Evolutionary conservation across 2,888 invertebrate species (phyloP).

Genomic region (Coremacera marginata): DNA sequence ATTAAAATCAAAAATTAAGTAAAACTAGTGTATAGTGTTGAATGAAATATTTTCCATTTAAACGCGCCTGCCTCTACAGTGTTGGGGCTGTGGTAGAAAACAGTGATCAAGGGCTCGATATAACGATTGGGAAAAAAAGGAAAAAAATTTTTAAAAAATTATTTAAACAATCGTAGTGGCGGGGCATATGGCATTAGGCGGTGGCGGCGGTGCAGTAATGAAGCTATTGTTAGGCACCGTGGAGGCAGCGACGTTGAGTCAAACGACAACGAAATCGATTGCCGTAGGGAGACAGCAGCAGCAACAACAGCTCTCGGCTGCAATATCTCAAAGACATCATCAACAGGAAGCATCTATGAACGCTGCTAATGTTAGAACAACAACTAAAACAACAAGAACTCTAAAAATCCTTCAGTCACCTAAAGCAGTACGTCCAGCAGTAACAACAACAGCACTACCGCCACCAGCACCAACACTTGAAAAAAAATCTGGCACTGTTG

Average conservation of each 20-base stretch:
- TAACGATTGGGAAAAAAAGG: neutral
- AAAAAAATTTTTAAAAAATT: neutral
- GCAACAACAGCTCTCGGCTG: conserved; percentile 39
- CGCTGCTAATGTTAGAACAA: neutral
- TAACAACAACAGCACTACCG: conserved; percentile 11
- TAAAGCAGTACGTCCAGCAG: neutral
- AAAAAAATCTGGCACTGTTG: neutral
- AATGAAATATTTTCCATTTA: neutral
- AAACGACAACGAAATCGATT: conserved; percentile 43
- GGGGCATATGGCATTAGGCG: conserved; percentile 15
- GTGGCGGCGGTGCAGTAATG: conserved; percentile 29
- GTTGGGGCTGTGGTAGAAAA: conserved; percentile 20
- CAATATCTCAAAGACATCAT: conserved; percentile 30
- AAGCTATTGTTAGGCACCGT: conserved; percentile 33
- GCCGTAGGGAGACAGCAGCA: conserved; percentile 33
- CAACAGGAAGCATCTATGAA: conserved; percentile 18
- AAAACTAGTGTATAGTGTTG: conserved; percentile 17
- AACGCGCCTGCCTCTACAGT: conserved; percentile 19
- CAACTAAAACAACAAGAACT: conserved; percentile 6
- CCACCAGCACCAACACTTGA: conserved; percentile 7
- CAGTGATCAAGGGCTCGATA: neutral
- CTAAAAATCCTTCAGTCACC: neutral
- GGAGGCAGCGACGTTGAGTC: conserved; percentile 36
- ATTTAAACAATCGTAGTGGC: conserved; percentile 25
- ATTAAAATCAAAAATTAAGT: neutral